Conservation (phyloP, 1,140 invertebrate genomes). For the Drosophila sucinea region DNA sequence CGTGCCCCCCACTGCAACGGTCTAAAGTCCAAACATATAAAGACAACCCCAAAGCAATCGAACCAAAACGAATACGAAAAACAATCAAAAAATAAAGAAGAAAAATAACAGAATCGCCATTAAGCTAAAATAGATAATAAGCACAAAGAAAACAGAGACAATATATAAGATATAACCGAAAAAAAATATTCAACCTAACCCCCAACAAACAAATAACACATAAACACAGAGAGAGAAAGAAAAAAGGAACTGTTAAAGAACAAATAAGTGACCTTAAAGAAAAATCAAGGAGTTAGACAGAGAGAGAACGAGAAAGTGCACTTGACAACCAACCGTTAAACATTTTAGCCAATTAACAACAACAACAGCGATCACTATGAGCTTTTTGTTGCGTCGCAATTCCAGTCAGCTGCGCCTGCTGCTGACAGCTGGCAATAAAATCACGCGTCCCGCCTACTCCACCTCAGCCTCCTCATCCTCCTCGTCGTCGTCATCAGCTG, state of each 20-base stretch:
- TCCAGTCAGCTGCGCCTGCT: constrained; percentile 65
- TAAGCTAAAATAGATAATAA: constrained; percentile 59
- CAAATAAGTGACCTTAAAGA: constrained; percentile 62
- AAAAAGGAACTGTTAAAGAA: constrained; percentile 39
- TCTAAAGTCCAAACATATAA: constrained; percentile 65
- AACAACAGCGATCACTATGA: constrained; percentile 42
- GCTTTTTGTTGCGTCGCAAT: constrained; percentile 65
- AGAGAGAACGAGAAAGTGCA: constrained; percentile 16
- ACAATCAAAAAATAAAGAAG: constrained; percentile 22
- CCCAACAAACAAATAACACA: constrained; percentile 29
- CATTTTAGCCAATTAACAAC: constrained; percentile 34
- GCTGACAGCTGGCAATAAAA: constrained; percentile 49
- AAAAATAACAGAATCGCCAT: constrained; percentile 19
- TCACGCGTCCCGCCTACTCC: constrained; percentile 46
- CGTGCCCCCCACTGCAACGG: constrained; percentile 62
- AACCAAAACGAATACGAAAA: constrained; percentile 60
- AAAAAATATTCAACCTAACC: constrained; percentile 58
- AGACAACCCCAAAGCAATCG: constrained; percentile 53
- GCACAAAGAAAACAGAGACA: constrained; percentile 13
- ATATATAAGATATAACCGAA: constrained; percentile 30
- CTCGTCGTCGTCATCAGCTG: constrained; percentile 27
- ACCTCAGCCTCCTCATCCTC: neutral
- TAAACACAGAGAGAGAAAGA: constrained; percentile 35
- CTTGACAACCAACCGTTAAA: constrained; percentile 39
- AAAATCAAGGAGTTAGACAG: constrained; percentile 4